These are phyloP conservation scores for Anseranas semipalmata DNA, from an alignment of 2,113 vertebrate species.

Conservation along the genomic window DNA sequence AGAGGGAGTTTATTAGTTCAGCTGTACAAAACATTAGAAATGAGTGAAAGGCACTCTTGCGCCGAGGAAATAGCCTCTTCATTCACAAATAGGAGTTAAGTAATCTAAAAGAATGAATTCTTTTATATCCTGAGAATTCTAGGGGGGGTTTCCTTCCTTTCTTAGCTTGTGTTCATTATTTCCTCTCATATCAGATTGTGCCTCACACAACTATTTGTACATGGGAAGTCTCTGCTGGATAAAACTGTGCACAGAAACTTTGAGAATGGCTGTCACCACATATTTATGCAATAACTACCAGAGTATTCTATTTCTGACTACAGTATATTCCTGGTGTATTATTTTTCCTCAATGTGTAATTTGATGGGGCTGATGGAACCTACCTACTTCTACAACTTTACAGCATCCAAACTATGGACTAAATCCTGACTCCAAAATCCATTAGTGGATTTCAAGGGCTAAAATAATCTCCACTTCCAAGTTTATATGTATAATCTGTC, in stretches of 20 bases:
- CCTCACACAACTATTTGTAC: neutral
- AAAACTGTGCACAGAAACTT: neutral
- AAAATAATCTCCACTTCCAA: neutral
- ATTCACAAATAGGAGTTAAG: neutral
- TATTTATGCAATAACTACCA: neutral
- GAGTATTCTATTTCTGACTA: neutral
- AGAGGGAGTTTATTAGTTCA: neutral
- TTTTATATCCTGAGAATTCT: neutral
- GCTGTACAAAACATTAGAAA: neutral
- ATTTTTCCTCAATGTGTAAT: neutral
- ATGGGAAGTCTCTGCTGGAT: neutral
- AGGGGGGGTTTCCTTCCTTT: neutral
- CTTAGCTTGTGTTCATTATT: neutral
- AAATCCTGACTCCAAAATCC: neutral
- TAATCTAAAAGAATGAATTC: neutral
- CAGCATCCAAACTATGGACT: neutral
- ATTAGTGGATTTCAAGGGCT: rapidly evolving
- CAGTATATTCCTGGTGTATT: neutral
- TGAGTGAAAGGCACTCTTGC: neutral
- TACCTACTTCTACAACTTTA: neutral
- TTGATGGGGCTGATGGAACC: neutral
- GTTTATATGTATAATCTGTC: neutral
- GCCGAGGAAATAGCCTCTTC: neutral
- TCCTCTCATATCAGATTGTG: neutral
- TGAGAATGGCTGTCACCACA: neutral